phyloP scores from a whole-genome alignment of 2,888 invertebrate genomes.

The Scaptomyza cyrtandrae region DNA sequence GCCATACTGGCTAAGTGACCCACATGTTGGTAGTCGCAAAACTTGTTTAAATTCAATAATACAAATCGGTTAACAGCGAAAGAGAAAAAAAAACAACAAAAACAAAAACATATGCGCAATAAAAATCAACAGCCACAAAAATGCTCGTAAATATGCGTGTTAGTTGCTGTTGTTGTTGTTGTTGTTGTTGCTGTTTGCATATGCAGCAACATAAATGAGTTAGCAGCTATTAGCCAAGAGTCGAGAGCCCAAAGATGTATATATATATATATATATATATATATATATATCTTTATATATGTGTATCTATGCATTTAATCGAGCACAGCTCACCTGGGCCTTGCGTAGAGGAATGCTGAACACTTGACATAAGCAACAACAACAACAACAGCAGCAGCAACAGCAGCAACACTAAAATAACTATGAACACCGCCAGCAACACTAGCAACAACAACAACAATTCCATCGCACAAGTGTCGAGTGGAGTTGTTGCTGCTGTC shows the following conservation, averaged over 20 bases:
- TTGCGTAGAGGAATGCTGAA: constrained; percentile 56
- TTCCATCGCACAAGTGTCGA: constrained; percentile 56
- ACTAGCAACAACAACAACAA: constrained; percentile 26
- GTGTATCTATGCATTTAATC: constrained; percentile 45
- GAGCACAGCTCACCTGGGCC: constrained; percentile 43
- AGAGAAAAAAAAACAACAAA: constrained; percentile 9
- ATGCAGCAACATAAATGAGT: constrained; percentile 28
- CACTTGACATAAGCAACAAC: constrained; percentile 56
- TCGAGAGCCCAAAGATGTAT: constrained; percentile 7
- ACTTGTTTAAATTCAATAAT: constrained; percentile 69
- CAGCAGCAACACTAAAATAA: constrained; percentile 11
- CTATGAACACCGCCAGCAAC: not conserved
- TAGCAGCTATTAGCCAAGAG: constrained; percentile 36
- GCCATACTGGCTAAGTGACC: constrained; percentile 71
- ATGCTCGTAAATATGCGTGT: constrained; percentile 61
- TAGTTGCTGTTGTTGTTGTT: constrained; percentile 32
- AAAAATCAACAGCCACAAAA: constrained; percentile 58
- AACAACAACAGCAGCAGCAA: constrained; percentile 27
- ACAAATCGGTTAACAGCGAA: constrained; percentile 54
- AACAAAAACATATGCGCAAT: constrained; percentile 37
- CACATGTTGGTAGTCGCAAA: constrained; percentile 63
- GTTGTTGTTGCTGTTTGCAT: constrained; percentile 24
- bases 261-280: not conserved
- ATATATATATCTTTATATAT: not conserved
- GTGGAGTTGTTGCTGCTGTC: constrained; percentile 30